phyloP scores from a whole-genome alignment of 1,140 invertebrate species.

The Mylabris phalerata region DNA sequence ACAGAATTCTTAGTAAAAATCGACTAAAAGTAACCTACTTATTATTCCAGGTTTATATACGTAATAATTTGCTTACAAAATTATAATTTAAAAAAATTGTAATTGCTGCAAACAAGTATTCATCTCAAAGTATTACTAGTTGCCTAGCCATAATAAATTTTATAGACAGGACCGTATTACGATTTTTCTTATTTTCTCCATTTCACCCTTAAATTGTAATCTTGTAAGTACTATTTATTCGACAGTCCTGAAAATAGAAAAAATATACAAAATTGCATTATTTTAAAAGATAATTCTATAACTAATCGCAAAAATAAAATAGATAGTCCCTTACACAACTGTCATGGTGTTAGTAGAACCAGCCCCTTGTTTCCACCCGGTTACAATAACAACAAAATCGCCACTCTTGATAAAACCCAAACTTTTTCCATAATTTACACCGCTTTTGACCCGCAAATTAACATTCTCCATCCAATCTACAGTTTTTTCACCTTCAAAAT shows the following conservation, averaged over 20 bases:
- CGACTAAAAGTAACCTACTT: no score
- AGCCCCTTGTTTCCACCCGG: conserved; percentile 60
- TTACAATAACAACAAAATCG: conserved; percentile 62
- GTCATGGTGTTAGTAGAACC: conserved; percentile 70
- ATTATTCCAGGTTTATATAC: no score
- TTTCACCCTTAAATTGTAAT: no score
- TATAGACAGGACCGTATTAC: neutral
- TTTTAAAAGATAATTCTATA: neutral
- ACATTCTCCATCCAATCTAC: conserved; percentile 49
- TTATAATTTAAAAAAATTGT: no score
- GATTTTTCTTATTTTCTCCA: neutral
- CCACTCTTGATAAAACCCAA: conserved; percentile 55
- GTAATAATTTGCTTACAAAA: no score
- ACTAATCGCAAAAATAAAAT: no score
- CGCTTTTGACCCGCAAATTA: conserved; percentile 60
- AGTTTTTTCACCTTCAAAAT: neutral
- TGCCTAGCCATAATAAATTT: no score
- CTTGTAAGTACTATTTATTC: neutral
- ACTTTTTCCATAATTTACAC: conserved; percentile 57
- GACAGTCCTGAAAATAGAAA: neutral
- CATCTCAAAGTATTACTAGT: no score
- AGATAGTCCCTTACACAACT: conserved; percentile 46
- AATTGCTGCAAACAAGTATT: no score
- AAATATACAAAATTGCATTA: neutral
- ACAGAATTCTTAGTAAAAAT: no score